Evolutionary conservation across 2,797 vertebrate genomes (phyloP).

Genomic region (Rhinophrynus dorsalis): DNA sequence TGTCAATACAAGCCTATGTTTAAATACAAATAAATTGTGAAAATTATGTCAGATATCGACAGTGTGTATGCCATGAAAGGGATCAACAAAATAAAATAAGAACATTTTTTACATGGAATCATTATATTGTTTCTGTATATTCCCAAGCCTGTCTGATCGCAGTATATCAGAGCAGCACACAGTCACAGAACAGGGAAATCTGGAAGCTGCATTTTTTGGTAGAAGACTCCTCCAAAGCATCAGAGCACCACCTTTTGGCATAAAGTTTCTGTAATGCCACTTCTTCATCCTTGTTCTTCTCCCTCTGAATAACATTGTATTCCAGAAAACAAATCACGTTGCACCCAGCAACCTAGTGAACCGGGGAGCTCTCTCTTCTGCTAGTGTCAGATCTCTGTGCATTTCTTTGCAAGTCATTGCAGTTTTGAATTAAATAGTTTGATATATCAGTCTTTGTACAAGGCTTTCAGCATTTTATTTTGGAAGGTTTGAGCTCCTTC

Average conservation of each 20-base stretch:
- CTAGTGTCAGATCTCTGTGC: not conserved
- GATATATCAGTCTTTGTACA: not conserved
- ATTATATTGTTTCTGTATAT: not conserved
- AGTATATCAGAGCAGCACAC: too few relatives aligned
- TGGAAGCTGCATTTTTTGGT: not conserved
- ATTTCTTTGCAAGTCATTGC: not conserved
- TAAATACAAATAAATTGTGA: too few relatives aligned
- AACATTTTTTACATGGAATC: not conserved
- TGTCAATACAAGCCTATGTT: too few relatives aligned
- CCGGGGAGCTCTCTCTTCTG: too few relatives aligned
- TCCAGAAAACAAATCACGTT: not conserved
- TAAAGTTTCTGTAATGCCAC: conserved; percentile 62
- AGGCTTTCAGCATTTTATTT: conserved; percentile 84
- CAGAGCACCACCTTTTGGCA: conserved; percentile 73
- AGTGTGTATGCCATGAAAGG: too few relatives aligned
- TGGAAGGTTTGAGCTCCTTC: conserved; percentile 94
- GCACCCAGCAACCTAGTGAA: too few relatives aligned
- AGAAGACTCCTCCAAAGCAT: conserved; percentile 10
- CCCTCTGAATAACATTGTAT: not conserved
- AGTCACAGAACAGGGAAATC: not conserved
- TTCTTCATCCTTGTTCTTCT: conserved; percentile 5
- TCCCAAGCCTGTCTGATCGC: too few relatives aligned
- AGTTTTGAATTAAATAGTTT: conserved; percentile 31
- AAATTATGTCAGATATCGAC: too few relatives aligned
- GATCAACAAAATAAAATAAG: too few relatives aligned